Percentiles rank a stretch among this genome's conserved stretches.
These are phyloP conservation scores for Dryoscopus gambensis DNA, from an alignment of 2,113 vertebrate species.

Conservation along the genomic window DNA sequence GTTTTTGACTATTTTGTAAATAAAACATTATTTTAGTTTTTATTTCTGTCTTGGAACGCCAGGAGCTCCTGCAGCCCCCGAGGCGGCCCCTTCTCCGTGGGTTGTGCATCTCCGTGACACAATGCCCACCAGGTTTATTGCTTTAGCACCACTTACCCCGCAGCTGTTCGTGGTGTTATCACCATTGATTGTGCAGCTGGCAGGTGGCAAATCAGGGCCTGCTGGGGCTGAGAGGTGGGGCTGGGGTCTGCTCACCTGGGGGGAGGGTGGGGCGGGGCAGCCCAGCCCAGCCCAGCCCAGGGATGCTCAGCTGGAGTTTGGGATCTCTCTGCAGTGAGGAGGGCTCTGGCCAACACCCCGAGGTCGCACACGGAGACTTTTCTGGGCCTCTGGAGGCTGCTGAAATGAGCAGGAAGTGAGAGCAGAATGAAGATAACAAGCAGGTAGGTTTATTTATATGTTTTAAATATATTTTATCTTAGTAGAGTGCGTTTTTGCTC, in stretches of 20 bases:
- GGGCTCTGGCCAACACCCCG: accelerated
- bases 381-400: background rate
- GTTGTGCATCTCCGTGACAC: accelerated
- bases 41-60: accelerated
- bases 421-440: background rate
- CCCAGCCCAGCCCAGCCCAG: accelerated
- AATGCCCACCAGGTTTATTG: accelerated
- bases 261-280: background rate
- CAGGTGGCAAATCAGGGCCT: background rate
- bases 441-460: accelerated
- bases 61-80: accelerated
- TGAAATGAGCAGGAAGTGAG: background rate
- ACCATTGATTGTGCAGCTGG: background rate
- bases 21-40: background rate
- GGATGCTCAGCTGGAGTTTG: background rate
- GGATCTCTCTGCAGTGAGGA: accelerated
- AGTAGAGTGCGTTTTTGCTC: accelerated
- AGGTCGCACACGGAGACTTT: background rate
- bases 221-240: background rate
- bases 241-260: background rate
- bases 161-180: accelerated
- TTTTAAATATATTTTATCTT: accelerated
- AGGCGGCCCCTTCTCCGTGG: background rate
- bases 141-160: background rate
- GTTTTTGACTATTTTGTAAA: background rate